These are phyloP conservation scores for Bradypus variegatus DNA, from an alignment of 2,797 vertebrate species.

Conservation along the genomic window DNA sequence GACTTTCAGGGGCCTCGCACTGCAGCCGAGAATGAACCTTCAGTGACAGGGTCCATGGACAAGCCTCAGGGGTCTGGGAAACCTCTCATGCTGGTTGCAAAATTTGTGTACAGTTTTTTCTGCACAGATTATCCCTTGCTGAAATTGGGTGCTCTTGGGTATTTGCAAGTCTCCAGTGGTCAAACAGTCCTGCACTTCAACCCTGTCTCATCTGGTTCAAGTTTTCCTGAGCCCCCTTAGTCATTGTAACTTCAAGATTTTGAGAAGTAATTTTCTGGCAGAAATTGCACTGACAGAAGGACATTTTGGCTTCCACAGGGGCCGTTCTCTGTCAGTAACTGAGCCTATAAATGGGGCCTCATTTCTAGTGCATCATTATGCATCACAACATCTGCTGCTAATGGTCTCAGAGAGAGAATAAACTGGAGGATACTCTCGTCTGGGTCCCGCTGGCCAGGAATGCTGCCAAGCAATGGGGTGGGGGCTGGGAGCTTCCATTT, in stretches of 20 bases:
- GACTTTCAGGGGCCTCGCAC: not conserved
- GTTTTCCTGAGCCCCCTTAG: not conserved
- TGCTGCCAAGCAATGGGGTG: no score
- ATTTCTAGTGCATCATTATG: not conserved
- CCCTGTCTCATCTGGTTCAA: not conserved
- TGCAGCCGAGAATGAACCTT: not conserved
- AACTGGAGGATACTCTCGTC: not conserved
- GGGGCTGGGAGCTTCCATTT: not conserved
- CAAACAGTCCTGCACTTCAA: not conserved
- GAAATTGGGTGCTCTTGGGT: not conserved
- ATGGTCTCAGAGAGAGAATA: not conserved
- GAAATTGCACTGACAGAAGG: not conserved
- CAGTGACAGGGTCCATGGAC: not conserved
- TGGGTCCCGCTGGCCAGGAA: not conserved
- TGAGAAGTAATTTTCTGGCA: not conserved
- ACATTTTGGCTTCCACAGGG: not conserved
- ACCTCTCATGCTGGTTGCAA: not conserved
- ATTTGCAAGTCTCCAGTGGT: not conserved
- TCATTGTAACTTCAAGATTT: not conserved
- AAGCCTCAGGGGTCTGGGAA: not conserved
- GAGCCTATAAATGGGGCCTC: not conserved
- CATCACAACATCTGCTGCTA: not conserved
- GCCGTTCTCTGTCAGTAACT: fast-evolving
- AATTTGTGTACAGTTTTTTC: not conserved
- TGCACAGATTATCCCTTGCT: not conserved